Evolutionary conservation across 2,888 invertebrate species (phyloP).

Genomic region (Drosophila greeni): DNA sequence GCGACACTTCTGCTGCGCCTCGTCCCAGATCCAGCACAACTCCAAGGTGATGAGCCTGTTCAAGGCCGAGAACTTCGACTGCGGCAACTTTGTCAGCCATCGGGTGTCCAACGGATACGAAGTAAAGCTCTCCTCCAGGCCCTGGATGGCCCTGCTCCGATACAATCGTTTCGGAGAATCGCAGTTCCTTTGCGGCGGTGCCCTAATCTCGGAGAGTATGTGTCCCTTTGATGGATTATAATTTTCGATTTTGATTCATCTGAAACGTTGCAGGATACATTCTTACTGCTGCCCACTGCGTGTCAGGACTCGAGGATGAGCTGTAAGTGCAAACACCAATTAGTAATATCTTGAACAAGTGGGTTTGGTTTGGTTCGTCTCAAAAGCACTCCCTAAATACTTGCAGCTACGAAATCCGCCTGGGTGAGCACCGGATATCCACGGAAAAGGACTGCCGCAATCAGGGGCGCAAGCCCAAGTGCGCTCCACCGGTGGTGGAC

Average conservation of each 20-base stretch:
- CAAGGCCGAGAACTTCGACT: slow-evolving; percentile 45
- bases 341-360: too few relatives aligned
- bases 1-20: slow-evolving; percentile 68
- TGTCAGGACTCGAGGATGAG: slow-evolving; percentile 44
- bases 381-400: too few relatives aligned
- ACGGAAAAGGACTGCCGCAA: slow-evolving; percentile 60
- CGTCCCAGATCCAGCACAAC: slow-evolving; percentile 63
- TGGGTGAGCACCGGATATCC: slow-evolving; percentile 70
- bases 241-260: neutral
- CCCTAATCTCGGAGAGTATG: slow-evolving; percentile 62
- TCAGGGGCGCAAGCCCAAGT: slow-evolving; percentile 57
- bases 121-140: slow-evolving; percentile 64
- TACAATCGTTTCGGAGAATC: slow-evolving; percentile 49
- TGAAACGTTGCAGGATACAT: slow-evolving; percentile 53
- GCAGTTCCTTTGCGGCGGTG: slow-evolving; percentile 66
- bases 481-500: slow-evolving; percentile 66
- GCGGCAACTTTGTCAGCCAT: slow-evolving; percentile 54
- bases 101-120: slow-evolving; percentile 63
- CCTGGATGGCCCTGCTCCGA: slow-evolving; percentile 69
- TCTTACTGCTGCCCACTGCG: slow-evolving; percentile 70
- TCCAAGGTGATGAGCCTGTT: slow-evolving; percentile 55
- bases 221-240: neutral
- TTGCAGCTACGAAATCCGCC: slow-evolving; percentile 58
- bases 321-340: slow-evolving; percentile 53
- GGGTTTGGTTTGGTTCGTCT: too few relatives aligned